Evolutionary conservation across 1,140 invertebrate genomes (phyloP).

Genomic region (Camponotus pennsylvanicus): DNA sequence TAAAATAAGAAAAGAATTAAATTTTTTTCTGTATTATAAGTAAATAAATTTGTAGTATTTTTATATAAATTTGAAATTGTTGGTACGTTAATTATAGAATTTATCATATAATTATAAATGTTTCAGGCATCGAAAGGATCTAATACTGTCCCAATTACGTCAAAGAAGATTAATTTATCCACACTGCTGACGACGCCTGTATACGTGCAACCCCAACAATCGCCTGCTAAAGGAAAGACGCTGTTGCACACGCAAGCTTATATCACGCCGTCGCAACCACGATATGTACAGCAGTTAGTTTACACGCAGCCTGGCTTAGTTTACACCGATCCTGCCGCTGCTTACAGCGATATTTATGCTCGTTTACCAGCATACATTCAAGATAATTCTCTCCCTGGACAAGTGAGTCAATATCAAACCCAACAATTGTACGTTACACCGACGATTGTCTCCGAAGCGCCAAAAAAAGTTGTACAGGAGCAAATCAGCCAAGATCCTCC

Average conservation of each 20-base stretch:
- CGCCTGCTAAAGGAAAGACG: slow-evolving; percentile 55
- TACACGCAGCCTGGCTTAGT: slow-evolving; percentile 76
- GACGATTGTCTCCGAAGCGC: slow-evolving; percentile 72
- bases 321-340: slow-evolving; percentile 76
- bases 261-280: slow-evolving; percentile 69
- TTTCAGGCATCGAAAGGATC: slow-evolving; percentile 53
- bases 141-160: slow-evolving; percentile 36
- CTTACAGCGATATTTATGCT: slow-evolving; percentile 77
- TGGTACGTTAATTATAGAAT: not conserved
- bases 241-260: slow-evolving; percentile 76
- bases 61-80: not conserved
- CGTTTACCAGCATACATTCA: slow-evolving; percentile 76
- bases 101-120: not conserved
- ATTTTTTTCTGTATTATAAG: not conserved
- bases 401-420: slow-evolving; percentile 70
- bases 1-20: slow-evolving; percentile 1
- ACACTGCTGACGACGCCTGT: not conserved
- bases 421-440: slow-evolving; percentile 76
- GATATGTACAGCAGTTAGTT: slow-evolving; percentile 78
- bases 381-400: slow-evolving; percentile 78
- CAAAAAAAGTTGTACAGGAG: slow-evolving; percentile 76
- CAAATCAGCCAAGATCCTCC: slow-evolving; percentile 71
- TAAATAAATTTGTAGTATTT: slow-evolving; percentile 28
- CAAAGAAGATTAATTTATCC: slow-evolving; percentile 44
- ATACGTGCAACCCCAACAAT: slow-evolving; percentile 62